Percentiles rank a stretch among this genome's conserved stretches.
Evolutionary conservation across 2,888 invertebrate genomes (phyloP).

Genomic region (Metellina segmentata): DNA sequence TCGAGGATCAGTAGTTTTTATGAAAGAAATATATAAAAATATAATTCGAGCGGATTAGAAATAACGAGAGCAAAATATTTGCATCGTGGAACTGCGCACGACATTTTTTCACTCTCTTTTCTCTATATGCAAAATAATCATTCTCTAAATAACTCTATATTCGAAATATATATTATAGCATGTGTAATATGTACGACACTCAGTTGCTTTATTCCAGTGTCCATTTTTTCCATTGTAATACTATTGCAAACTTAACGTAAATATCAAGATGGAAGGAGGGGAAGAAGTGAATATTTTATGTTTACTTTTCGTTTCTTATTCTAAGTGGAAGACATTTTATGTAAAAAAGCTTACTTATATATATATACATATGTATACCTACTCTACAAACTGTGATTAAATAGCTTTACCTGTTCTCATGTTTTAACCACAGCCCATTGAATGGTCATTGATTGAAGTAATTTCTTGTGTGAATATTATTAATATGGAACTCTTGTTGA

Average conservation of each 20-base stretch:
- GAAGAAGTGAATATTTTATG: not conserved
- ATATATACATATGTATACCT: slow-evolving; percentile 47
- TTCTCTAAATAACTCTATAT: slow-evolving; percentile 60
- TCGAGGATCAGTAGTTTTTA: slow-evolving; percentile 63
- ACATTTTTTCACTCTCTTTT: slow-evolving; percentile 63
- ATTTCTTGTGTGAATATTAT: slow-evolving; percentile 66
- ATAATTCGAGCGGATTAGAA: slow-evolving; percentile 66
- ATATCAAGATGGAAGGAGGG: slow-evolving; percentile 11
- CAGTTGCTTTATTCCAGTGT: slow-evolving; percentile 66
- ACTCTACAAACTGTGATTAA: slow-evolving; percentile 70
- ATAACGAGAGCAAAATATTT: slow-evolving; percentile 75
- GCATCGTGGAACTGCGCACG: slow-evolving; percentile 75
- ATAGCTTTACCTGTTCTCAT: slow-evolving; percentile 68
- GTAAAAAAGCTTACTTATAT: slow-evolving; percentile 11
- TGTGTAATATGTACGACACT: slow-evolving; percentile 55
- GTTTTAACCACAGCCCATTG: slow-evolving; percentile 67
- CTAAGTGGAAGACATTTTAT: slow-evolving; percentile 39
- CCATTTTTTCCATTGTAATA: slow-evolving; percentile 49
- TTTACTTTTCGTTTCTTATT: slow-evolving; percentile 10
- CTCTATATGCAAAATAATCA: slow-evolving; percentile 52
- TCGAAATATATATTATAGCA: slow-evolving; percentile 54
- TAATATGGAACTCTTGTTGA: slow-evolving; percentile 74
- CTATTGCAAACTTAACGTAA: slow-evolving; percentile 17
- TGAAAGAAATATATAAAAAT: slow-evolving; percentile 11
- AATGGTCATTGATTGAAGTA: slow-evolving; percentile 54